A percentile compares a stretch with the other conserved stretches of the same genome.
These are phyloP conservation scores for Leptoclinus maculatus DNA, from an alignment of 2,797 vertebrate genomes.

Conservation along the genomic window DNA sequence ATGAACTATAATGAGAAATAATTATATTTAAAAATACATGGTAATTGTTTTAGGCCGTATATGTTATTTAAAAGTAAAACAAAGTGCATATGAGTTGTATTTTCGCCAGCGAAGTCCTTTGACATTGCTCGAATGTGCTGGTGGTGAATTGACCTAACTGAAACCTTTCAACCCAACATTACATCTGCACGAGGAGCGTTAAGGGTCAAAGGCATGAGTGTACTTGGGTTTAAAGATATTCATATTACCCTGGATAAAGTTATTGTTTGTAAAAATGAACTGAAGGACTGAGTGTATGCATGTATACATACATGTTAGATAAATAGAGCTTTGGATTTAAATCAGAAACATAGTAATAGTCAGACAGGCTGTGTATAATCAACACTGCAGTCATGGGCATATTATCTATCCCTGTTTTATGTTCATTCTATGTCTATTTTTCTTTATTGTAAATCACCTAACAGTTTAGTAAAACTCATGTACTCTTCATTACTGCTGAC, in stretches of 20 bases:
- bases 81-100: neutral
- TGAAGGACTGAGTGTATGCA: neutral
- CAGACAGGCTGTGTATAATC: neutral
- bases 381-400: neutral
- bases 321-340: neutral
- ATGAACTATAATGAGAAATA: fast-evolving
- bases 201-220: neutral
- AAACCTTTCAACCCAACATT: neutral
- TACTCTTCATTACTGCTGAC: too few species aligned
- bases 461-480: too few species aligned
- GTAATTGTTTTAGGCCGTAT: fast-evolving
- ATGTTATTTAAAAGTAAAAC: neutral
- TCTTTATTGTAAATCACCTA: neutral
- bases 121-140: conserved; percentile 25
- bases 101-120: fast-evolving
- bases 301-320: neutral
- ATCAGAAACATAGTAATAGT: neutral
- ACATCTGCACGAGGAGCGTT: neutral
- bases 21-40: fast-evolving
- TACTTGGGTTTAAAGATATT: neutral
- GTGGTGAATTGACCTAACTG: neutral
- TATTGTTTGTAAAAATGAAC: neutral
- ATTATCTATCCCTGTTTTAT: neutral
- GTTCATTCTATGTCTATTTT: neutral
- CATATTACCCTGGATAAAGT: neutral